Percentiles rank a stretch among this genome's conserved stretches.
Conservation (phyloP, 2,888 invertebrate genomes). For the Dione vanillae region DNA sequence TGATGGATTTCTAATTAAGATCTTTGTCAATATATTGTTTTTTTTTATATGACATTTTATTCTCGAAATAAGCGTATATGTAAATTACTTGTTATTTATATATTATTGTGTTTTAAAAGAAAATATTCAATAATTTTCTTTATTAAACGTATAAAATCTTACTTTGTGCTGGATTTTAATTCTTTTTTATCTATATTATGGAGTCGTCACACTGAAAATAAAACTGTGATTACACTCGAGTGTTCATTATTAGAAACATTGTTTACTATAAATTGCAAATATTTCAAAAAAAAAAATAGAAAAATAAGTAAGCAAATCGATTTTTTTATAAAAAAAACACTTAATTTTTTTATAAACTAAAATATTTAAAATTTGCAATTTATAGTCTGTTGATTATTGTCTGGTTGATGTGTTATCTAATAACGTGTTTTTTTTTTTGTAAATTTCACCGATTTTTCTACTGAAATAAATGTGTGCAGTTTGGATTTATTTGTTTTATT, state of each 20-base stretch:
- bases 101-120: too few relatives aligned
- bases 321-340: not conserved
- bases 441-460: conserved; percentile 53
- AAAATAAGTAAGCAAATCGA: not conserved
- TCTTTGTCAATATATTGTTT: not conserved
- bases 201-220: conserved; percentile 27
- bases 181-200: not conserved
- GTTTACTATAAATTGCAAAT: conserved; percentile 25
- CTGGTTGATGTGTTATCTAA: conserved; percentile 4
- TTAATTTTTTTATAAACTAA: not conserved
- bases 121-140: too few relatives aligned
- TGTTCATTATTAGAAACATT: conserved; percentile 37
- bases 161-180: too few relatives aligned
- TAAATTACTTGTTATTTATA: too few relatives aligned
- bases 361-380: conserved; percentile 26
- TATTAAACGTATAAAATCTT: too few relatives aligned
- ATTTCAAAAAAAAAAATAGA: not conserved
- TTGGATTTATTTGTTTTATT: conserved; percentile 57
- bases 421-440: conserved; percentile 16
- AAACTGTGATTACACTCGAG: conserved; percentile 42
- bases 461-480: conserved; percentile 69
- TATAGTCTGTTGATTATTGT: conserved; percentile 22
- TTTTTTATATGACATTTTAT: not conserved
- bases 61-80: too few relatives aligned
- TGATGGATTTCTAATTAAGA: not conserved